Conservation (phyloP, 64 coral and sea anemone species). For the Montipora capricornis region DNA sequence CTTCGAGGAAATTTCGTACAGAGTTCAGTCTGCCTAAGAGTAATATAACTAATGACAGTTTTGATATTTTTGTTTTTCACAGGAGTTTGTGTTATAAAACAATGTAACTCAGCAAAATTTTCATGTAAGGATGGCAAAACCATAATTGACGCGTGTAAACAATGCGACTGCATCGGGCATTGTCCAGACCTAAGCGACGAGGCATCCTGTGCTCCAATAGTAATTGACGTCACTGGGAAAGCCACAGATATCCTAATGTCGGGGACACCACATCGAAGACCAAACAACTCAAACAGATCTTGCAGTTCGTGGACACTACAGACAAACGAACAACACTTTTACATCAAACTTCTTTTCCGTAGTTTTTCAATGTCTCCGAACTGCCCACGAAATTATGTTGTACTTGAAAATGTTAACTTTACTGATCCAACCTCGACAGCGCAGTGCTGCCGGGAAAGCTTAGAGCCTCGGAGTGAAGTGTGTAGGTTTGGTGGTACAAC, state of each 20-base stretch:
- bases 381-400: not conserved
- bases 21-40: too few relatives aligned
- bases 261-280: not conserved
- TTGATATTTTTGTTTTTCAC: not conserved
- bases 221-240: slow-evolving; percentile 1
- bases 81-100: slow-evolving; percentile 9
- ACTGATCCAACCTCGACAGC: not conserved
- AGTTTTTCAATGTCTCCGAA: not conserved
- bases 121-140: not conserved
- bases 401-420: not conserved
- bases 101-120: not conserved
- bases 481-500: not conserved
- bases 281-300: not conserved
- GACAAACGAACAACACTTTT: not conserved
- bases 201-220: not conserved
- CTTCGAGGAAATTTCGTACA: too few relatives aligned
- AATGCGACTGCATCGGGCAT: not conserved
- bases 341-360: slow-evolving; percentile 22
- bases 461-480: not conserved
- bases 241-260: not conserved
- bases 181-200: not conserved
- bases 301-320: slow-evolving; percentile 1
- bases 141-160: not conserved
- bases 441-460: not conserved
- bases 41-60: not conserved